These are phyloP conservation scores for Lycocorax pyrrhopterus DNA, from an alignment of 2,113 vertebrate species.

Conservation along the genomic window DNA sequence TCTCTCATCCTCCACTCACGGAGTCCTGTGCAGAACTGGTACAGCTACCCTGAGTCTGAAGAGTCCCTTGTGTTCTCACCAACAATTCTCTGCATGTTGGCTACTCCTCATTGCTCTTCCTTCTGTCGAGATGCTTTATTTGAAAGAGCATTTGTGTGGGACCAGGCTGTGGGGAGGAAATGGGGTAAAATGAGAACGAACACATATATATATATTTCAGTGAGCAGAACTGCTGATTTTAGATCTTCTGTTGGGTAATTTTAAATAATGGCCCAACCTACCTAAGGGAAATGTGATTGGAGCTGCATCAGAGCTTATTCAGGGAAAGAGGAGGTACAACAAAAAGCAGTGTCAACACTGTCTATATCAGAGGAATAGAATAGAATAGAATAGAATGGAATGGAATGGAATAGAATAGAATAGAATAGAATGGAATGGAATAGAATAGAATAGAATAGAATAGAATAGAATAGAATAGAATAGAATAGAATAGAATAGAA, in stretches of 20 bases:
- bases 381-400: background rate
- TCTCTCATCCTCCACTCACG: background rate
- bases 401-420: background rate
- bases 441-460: background rate
- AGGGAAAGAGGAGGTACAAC: background rate
- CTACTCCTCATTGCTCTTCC: background rate
- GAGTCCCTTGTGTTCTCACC: background rate
- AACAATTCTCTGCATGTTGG: background rate
- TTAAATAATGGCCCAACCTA: background rate
- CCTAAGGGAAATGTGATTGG: background rate
- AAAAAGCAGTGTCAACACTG: background rate
- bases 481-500: background rate
- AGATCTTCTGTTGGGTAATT: background rate
- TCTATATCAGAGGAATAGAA: background rate
- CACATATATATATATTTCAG: background rate
- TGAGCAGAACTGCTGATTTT: background rate
- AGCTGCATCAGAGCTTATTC: background rate
- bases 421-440: background rate
- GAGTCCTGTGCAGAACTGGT: background rate
- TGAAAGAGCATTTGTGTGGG: background rate
- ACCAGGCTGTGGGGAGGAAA: background rate
- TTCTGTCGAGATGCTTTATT: background rate
- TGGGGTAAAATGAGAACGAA: background rate
- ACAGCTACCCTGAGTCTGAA: background rate
- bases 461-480: background rate